These are phyloP conservation scores for Papilio polyxenes DNA, from an alignment of 1,140 invertebrate species.

Conservation along the genomic window DNA sequence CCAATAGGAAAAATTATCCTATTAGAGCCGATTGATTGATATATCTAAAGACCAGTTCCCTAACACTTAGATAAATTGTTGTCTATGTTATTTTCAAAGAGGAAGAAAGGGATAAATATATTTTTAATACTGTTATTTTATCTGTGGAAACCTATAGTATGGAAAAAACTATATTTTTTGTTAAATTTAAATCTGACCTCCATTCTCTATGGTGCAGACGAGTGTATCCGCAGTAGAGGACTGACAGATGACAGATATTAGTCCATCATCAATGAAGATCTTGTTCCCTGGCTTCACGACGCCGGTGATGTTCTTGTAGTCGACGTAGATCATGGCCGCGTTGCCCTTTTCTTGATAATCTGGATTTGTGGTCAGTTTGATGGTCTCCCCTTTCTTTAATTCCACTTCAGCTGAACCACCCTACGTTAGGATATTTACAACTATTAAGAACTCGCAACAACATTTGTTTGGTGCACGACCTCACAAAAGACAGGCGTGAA, in stretches of 20 bases:
- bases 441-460: too few species aligned
- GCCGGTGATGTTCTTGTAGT: conserved; percentile 97
- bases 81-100: not conserved
- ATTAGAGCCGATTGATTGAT: too few species aligned
- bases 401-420: conserved; percentile 95
- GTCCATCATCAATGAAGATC: conserved; percentile 98
- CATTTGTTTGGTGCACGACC: too few species aligned
- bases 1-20: too few species aligned
- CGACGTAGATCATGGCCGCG: conserved; percentile 88
- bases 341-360: conserved; percentile 91
- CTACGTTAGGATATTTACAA: conserved; percentile 74
- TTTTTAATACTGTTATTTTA: too few species aligned
- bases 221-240: conserved; percentile 80
- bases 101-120: too few species aligned
- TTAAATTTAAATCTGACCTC: conserved; percentile 79
- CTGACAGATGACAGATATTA: conserved; percentile 96
- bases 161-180: too few species aligned
- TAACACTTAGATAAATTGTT: not conserved
- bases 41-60: too few species aligned
- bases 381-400: conserved; percentile 90
- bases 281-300: conserved; percentile 93
- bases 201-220: conserved; percentile 96
- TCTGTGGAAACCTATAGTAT: too few species aligned
- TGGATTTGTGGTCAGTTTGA: conserved; percentile 95
- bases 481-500: too few species aligned